These are phyloP conservation scores for Cryptomyrus ogoouensis DNA, from an alignment of 2,113 vertebrate genomes.

Conservation along the genomic window DNA sequence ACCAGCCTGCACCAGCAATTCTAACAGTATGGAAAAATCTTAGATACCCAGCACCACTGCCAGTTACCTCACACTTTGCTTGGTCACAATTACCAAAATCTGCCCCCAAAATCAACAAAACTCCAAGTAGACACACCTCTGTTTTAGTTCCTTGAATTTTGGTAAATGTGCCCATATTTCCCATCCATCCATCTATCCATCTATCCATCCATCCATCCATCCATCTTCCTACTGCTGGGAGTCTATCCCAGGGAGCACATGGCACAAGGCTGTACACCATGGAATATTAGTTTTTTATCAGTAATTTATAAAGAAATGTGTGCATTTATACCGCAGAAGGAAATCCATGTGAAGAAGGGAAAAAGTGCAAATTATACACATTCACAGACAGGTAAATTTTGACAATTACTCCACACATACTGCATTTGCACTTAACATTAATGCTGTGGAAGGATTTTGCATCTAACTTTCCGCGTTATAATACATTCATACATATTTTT, in stretches of 20 bases:
- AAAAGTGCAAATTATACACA: neutral
- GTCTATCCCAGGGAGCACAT: neutral
- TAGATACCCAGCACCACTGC: neutral
- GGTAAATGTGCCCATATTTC: neutral
- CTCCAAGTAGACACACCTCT: neutral
- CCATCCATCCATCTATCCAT: neutral
- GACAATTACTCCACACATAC: neutral
- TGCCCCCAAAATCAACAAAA: neutral
- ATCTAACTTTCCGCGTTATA: neutral
- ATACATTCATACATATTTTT: neutral
- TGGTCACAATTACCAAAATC: neutral
- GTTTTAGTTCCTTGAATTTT: neutral
- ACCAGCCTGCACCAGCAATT: neutral
- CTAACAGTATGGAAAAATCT: neutral
- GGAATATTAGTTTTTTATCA: neutral
- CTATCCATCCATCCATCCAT: neutral
- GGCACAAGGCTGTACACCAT: neutral
- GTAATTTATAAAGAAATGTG: neutral
- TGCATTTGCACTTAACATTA: neutral
- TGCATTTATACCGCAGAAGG: neutral
- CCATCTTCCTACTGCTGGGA: neutral
- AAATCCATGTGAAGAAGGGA: neutral
- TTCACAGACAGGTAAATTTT: neutral
- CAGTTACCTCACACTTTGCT: neutral
- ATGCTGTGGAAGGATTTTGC: neutral